A percentile compares a stretch with the other conserved stretches of the same genome.
Conservation (phyloP, 2,797 vertebrate species). For the Tenualosa thibaudeaui region DNA sequence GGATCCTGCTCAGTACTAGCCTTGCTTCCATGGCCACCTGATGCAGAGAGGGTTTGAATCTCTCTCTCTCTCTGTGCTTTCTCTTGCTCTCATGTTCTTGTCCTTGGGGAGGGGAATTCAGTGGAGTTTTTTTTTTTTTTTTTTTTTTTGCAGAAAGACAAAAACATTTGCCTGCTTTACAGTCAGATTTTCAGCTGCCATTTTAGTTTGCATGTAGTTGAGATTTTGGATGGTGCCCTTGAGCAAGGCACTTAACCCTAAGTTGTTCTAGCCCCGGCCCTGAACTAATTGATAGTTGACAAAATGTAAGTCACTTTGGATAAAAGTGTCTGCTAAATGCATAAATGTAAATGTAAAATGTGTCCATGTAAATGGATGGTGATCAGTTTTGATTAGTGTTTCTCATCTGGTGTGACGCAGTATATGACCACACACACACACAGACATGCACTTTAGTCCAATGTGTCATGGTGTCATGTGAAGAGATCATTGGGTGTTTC, state of each 20-base stretch:
- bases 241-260: too few relatives aligned
- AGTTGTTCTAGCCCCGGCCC: too few relatives aligned
- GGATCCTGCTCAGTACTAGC: background rate
- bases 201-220: background rate
- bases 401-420: background rate
- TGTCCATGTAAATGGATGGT: too few relatives aligned
- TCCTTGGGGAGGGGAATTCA: slow-evolving; percentile 1
- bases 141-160: background rate
- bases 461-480: background rate
- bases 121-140: background rate
- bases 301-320: too few relatives aligned
- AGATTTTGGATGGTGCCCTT: too few relatives aligned
- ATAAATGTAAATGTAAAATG: too few relatives aligned
- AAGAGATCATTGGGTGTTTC: background rate
- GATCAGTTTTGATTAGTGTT: background rate
- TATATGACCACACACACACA: background rate
- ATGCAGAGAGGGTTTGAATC: background rate
- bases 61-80: slow-evolving; percentile 5
- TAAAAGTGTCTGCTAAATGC: too few relatives aligned
- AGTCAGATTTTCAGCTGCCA: background rate
- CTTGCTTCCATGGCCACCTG: background rate
- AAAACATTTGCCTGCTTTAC: background rate
- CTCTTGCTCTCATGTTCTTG: background rate
- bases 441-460: background rate
- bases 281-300: too few relatives aligned